Evolutionary conservation across 2,113 vertebrate species (phyloP), one percentile per base, ranked within the genome.

Genomic region (Albula glossodonta): DNA sequence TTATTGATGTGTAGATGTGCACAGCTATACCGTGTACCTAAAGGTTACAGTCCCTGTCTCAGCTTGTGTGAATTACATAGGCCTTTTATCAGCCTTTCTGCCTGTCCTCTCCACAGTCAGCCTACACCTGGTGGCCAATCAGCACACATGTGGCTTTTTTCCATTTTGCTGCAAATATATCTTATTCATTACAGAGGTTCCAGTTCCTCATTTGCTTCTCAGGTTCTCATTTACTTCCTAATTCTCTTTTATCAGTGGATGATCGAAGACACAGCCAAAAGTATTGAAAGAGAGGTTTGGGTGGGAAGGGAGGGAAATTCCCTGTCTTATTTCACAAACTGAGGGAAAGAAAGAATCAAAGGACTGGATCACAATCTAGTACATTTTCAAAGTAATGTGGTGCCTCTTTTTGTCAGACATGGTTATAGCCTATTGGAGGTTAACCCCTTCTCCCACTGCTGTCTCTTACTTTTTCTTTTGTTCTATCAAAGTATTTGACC

Each of bases 341-440:
- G 84, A 57, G 87, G 81, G 88, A 91, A 84, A 90, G 86, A 85
- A 87, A 84, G 52, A 82, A 79, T 89, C 89, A 50, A 85, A 80
- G 48, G 84, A 74, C 83, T 74, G 84, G 83, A 89, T 88, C 86
- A 88, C 83, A 90, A 84, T 88, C 78, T 88, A 82, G 91, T 91
- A 83, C 86, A 88, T 93, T 90, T 86, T 87, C 82, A 84, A 86
- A 91, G 91, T 91, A 19, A 90, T 91, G 89, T 17, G 87, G 87
- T 88, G 88, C 84, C 83, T 85, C 86, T 82, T 66, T 22, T 19
- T 90, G 86, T 90, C 90, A 90, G 81, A 86, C 2, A 17, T 56
- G 84, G 85, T 89, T 87, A 88, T 80, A 86, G 84, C 51, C 87
- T 84, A 81, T 83, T 83, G 86, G 60, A 5, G 22, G 60, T 5